A percentile compares a stretch with the other conserved stretches of the same genome.
Conservation (phyloP, 2,888 invertebrate species). For the Lasioglossum pauxillum region DNA sequence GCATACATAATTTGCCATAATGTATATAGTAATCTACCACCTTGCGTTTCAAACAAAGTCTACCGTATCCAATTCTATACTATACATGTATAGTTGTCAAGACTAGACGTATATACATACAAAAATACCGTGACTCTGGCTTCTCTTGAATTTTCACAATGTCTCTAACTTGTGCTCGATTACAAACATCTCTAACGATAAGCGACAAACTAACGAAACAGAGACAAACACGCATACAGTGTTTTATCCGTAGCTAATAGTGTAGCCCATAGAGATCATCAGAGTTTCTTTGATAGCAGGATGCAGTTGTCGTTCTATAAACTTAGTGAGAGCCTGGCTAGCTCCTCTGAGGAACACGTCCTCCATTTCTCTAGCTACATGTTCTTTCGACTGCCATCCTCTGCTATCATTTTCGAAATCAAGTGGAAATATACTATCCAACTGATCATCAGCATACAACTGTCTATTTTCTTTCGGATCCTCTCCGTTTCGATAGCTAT, state of each 20-base stretch:
- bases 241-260: conserved; percentile 90
- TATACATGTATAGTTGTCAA: neutral
- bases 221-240: no score
- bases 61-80: neutral
- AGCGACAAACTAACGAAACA: neutral
- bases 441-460: conserved; percentile 69
- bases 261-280: conserved; percentile 95
- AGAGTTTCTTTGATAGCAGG: conserved; percentile 94
- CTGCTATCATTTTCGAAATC: conserved; percentile 56
- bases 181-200: neutral
- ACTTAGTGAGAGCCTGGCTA: conserved; percentile 91
- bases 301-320: conserved; percentile 93
- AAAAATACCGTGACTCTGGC: neutral
- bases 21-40: neutral
- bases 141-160: conserved; percentile 2
- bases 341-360: conserved; percentile 94
- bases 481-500: conserved; percentile 31
- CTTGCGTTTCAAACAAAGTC: neutral
- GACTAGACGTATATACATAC: conserved; percentile 20
- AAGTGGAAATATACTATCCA: conserved; percentile 59
- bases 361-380: conserved; percentile 92
- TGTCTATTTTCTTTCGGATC: conserved; percentile 68
- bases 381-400: conserved; percentile 85
- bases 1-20: conserved; percentile 6
- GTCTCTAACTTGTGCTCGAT: conserved; percentile 10